Percentiles rank a stretch among this genome's conserved stretches.
Conservation (phyloP, 2,888 invertebrate species). For the Eilema depressum region DNA sequence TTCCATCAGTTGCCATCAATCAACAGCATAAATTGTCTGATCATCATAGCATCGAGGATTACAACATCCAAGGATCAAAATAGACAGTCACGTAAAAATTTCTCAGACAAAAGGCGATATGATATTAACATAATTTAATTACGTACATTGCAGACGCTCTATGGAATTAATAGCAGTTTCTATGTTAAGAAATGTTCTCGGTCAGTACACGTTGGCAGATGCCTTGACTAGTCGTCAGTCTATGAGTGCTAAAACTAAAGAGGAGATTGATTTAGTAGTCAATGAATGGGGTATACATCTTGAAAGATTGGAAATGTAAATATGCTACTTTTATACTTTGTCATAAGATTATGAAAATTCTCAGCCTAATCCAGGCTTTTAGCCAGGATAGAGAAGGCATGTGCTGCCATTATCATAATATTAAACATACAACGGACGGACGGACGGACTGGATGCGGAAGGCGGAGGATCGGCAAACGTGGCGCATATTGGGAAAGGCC, state of each 20-base stretch:
- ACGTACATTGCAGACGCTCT: conserved; percentile 59
- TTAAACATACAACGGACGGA: not conserved
- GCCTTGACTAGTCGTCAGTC: conserved; percentile 88
- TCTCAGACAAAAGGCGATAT: not conserved
- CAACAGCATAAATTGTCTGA: too few species aligned
- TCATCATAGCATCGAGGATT: too few species aligned
- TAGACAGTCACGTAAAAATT: not conserved
- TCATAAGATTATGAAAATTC: not conserved
- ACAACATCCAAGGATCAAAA: too few species aligned
- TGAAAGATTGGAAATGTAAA: conserved; percentile 89
- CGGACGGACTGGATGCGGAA: too few species aligned
- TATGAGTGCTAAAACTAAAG: conserved; percentile 85
- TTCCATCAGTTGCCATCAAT: too few species aligned
- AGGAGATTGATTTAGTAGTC: conserved; percentile 81
- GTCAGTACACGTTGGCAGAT: conserved; percentile 88
- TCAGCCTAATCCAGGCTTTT: not conserved
- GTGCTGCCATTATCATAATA: not conserved
- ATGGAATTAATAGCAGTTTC: conserved; percentile 80
- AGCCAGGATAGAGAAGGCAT: not conserved
- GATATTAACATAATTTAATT: not conserved
- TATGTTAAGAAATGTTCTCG: conserved; percentile 87
- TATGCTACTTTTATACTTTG: conserved; percentile 19
- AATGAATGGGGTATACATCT: conserved; percentile 86
- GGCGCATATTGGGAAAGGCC: too few species aligned
- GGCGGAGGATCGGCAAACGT: too few species aligned